Base-by-base conservation (phyloP, 2,113 vertebrate species). In the Hiodon tergisus region DNA sequence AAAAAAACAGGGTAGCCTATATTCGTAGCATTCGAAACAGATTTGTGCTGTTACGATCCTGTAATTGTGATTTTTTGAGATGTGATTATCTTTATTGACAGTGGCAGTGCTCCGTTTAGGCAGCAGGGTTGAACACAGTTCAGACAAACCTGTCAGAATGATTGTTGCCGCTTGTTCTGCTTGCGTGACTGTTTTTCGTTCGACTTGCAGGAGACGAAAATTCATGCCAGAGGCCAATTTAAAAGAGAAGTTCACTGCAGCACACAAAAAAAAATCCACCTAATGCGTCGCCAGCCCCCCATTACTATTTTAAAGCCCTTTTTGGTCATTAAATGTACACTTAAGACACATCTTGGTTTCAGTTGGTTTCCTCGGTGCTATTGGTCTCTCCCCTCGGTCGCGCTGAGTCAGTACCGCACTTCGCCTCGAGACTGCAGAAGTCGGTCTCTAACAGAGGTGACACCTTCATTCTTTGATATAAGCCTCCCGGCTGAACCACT, bases 31-130 rank as follows among this genome's bases (percentile, higher is more conserved):
- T 46, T 67, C 11, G 31, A 6, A 52, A 3, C 11, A 55, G 46
- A 13, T 46, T 16, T 67, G 68, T 61, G 73, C 69, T 16, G 54
- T 50, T 69, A 59, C 59, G 57, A 13, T 8, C 11, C 31, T 31
- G 0, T 31, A 31, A 31, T 31, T 31, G 13, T 10, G 61, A 47
- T 4, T 53, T 73, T 71, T 77, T 71, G 69, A 77, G 59, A 16
- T 70, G 10, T 61, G 10, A 77, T 78, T 50, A 72, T 70, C 60
- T 50, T 69, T 68, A 69, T 54, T 75, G 54, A 46, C 55, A n/a
- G 67, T 71, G 54, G 53, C 71, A 78, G 16, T 16, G 50, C 61
- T 62, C 16, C 72, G 70, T 51, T 58, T 47, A 57, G 50, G 17
- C 69, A 53, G 6, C 31, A 5, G 16, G 31, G 14, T 17, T 31